Evolutionary conservation across 2,888 invertebrate species (phyloP).

Genomic region (Cryptocheilus praepositus): DNA sequence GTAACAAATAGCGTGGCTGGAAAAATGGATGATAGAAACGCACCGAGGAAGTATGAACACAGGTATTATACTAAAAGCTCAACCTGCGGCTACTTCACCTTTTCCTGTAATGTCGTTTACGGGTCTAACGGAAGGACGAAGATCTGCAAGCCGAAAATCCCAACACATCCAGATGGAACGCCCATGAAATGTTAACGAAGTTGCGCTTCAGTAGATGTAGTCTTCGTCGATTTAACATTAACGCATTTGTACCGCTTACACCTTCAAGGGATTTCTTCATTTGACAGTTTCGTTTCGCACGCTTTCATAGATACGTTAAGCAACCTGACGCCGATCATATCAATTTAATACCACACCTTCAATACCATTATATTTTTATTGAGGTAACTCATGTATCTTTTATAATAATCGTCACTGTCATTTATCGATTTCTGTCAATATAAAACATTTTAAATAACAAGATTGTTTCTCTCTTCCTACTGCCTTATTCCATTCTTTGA

Average conservation of each 20-base stretch:
- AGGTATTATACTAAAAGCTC: slow-evolving; percentile 91
- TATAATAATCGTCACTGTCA: slow-evolving; percentile 27
- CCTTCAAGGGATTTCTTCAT: too few relatives aligned
- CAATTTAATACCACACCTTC: too few relatives aligned
- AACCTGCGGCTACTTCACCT: slow-evolving; percentile 91
- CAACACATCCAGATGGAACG: slow-evolving; percentile 85
- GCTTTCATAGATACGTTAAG: too few relatives aligned
- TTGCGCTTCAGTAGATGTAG: not conserved
- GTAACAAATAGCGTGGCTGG: slow-evolving; percentile 89
- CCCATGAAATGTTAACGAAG: slow-evolving; percentile 78
- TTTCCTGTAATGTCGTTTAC: slow-evolving; percentile 88
- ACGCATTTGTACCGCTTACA: too few relatives aligned
- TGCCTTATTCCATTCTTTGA: slow-evolving; percentile 12
- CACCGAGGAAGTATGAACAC: slow-evolving; percentile 77
- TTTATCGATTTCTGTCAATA: slow-evolving; percentile 49
- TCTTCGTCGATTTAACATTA: too few relatives aligned
- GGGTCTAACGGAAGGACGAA: slow-evolving; percentile 86
- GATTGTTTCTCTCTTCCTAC: slow-evolving; percentile 14
- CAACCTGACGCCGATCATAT: too few relatives aligned
- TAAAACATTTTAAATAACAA: slow-evolving; percentile 42
- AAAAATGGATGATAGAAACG: slow-evolving; percentile 79
- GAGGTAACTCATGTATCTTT: too few relatives aligned
- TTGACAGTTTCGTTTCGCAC: too few relatives aligned
- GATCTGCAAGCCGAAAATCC: slow-evolving; percentile 88
- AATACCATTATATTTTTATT: too few relatives aligned